A percentile compares a stretch with the other conserved stretches of the same genome.
These are phyloP conservation scores for Myiopsitta monachus DNA, from an alignment of 2,113 vertebrate genomes.

Conservation along the genomic window DNA sequence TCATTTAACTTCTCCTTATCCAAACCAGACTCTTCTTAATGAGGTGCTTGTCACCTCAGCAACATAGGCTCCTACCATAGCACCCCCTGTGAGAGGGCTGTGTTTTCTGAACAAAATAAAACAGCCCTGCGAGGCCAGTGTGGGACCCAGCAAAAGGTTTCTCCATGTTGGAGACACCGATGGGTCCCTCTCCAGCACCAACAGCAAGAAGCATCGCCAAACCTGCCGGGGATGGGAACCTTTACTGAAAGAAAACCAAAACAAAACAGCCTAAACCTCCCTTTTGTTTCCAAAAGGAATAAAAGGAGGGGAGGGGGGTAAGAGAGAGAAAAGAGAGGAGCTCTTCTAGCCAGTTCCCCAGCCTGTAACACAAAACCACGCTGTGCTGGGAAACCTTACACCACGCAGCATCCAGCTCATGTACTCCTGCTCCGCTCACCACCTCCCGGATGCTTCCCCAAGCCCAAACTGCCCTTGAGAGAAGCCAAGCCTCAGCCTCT, in stretches of 20 bases:
- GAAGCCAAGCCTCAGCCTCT: slow-evolving; percentile 73
- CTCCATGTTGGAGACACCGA: not conserved
- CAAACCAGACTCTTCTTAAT: not conserved
- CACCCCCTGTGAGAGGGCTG: not conserved
- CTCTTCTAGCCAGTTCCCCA: slow-evolving; percentile 35
- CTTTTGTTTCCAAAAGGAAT: slow-evolving; percentile 6
- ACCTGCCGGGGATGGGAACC: not conserved
- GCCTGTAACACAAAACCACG: slow-evolving; percentile 64
- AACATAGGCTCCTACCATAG: not conserved
- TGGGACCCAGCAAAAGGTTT: not conserved
- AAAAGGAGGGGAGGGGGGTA: not conserved
- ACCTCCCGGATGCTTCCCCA: slow-evolving; percentile 71
- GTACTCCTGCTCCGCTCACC: slow-evolving; percentile 53
- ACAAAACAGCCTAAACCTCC: not conserved
- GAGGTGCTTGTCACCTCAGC: not conserved
- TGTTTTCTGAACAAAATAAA: not conserved
- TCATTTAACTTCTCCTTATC: not conserved
- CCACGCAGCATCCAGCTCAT: slow-evolving; percentile 55
- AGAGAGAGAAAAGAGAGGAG: not conserved
- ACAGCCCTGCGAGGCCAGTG: accelerated
- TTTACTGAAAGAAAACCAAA: not conserved
- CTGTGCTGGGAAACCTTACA: slow-evolving; percentile 67
- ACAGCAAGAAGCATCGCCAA: not conserved
- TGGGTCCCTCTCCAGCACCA: not conserved
- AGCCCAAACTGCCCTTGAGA: slow-evolving; percentile 71